A percentile compares a stretch with the other conserved stretches of the same genome.
These are phyloP conservation scores for Fistularia commersonii DNA, from an alignment of 2,797 vertebrate species.

Conservation along the genomic window DNA sequence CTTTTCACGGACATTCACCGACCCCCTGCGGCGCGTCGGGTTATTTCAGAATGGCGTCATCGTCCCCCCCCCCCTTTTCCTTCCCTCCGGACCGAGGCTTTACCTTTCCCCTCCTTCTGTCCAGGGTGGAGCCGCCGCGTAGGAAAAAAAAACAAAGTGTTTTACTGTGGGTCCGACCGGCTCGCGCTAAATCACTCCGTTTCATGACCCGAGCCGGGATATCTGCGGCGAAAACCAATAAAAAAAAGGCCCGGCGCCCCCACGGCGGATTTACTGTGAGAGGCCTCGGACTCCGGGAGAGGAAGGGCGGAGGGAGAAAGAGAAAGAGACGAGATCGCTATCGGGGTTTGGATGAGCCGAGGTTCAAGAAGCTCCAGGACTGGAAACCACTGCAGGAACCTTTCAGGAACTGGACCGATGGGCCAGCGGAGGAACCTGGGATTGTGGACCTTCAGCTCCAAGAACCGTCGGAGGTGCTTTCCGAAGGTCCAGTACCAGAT, in stretches of 20 bases:
- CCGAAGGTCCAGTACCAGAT: too few relatives aligned
- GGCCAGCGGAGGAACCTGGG: too few relatives aligned
- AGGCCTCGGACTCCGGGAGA: slow-evolving; percentile 10
- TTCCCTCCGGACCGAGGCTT: slow-evolving; percentile 5
- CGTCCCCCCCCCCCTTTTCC: background rate
- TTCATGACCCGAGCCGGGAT: slow-evolving; percentile 48
- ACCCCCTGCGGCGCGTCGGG: background rate
- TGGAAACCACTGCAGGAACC: too few relatives aligned
- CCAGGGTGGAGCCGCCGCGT: slow-evolving; percentile 11
- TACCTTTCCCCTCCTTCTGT: slow-evolving; percentile 21
- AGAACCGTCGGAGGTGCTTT: too few relatives aligned
- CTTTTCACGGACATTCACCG: background rate
- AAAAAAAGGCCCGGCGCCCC: slow-evolving; percentile 26
- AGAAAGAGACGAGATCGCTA: slow-evolving; percentile 9
- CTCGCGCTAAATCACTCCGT: slow-evolving; percentile 55
- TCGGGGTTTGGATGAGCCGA: background rate
- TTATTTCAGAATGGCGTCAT: background rate
- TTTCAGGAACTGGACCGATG: too few relatives aligned
- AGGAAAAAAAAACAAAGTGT: slow-evolving; percentile 9
- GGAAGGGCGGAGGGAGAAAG: slow-evolving; percentile 1
- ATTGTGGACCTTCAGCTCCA: too few relatives aligned
- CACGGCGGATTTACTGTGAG: slow-evolving; percentile 51
- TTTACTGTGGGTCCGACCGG: slow-evolving; percentile 26
- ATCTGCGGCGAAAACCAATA: slow-evolving; percentile 44
- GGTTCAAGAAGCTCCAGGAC: too few relatives aligned